Percentiles rank a stretch among this genome's conserved stretches.
Evolutionary conservation across 2,888 invertebrate genomes (phyloP).

Genomic region (Spisula solida): DNA sequence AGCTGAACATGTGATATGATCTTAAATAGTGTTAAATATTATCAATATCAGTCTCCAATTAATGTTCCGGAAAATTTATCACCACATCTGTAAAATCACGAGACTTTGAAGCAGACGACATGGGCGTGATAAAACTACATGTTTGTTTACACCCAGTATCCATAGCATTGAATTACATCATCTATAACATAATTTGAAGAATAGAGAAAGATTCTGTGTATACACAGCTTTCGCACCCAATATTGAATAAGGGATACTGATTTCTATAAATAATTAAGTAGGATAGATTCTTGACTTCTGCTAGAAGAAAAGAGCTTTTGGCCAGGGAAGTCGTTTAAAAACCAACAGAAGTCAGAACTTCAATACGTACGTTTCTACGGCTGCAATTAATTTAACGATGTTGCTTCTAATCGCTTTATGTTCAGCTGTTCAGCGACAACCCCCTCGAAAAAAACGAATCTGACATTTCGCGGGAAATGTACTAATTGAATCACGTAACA

Average conservation of each 20-base stretch:
- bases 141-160: conserved; percentile 34
- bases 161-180: conserved; percentile 37
- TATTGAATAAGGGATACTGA: conserved; percentile 40
- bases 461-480: conserved; percentile 53
- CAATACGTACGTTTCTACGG: background rate
- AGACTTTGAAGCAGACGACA: too few relatives aligned
- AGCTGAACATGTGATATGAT: too few relatives aligned
- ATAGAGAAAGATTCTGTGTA: conserved; percentile 20
- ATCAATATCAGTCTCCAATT: background rate
- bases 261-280: conserved; percentile 44
- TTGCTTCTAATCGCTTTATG: background rate
- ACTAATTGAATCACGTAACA: conserved; percentile 40
- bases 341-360: background rate
- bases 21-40: background rate
- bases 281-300: background rate
- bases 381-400: background rate
- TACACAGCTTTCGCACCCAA: conserved; percentile 36
- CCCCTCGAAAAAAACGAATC: background rate
- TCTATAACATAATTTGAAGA: conserved; percentile 3
- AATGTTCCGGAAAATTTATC: too few relatives aligned
- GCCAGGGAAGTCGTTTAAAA: background rate
- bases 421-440: background rate
- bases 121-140: background rate
- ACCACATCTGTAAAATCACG: too few relatives aligned
- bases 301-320: background rate